Base-by-base conservation (phyloP, 2,113 vertebrate species). In the Daphoenositta chrysoptera region DNA sequence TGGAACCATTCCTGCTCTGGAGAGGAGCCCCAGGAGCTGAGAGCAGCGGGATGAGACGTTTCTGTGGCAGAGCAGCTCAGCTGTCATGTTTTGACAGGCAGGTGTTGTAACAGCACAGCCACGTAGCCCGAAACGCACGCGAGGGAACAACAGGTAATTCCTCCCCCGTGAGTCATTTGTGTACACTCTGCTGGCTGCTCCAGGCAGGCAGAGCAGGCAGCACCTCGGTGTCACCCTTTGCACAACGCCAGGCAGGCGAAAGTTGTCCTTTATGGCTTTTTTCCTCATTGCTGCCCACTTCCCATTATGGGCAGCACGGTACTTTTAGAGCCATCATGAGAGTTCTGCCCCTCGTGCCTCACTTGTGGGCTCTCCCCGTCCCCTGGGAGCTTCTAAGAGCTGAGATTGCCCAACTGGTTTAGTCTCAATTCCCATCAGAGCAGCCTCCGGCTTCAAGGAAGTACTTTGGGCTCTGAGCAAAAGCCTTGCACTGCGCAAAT, bases 31-130 rank as follows among this genome's bases (percentile, higher is more conserved):
- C n/a, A n/a, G n/a, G n/a, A n/a, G n/a, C n/a, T n/a, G 9, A 64
- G 87, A 57, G 18, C 0, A 1, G 22, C 0, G 3, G 40, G 76
- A 35, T 33, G 65, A 94, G 87, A 13, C 1, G 3, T 61, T 87
- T 30, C 57, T 57, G 89, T 11, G 35, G 89, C 80, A 31, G 22
- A 83, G 85, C 75, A 37, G 87, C 89, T 89, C 87, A n/a, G 93
- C 88, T 63, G 76, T 90, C 90, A 5, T 88, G 92, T 91, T 96
- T 90, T 96, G 96, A 95, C 94, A 96, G 90, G 94, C 92, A 90
- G 92, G 93, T 86, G 94, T 75, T 92, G 88, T 83, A 93, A 90
- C 44, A 94, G 68, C 28, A 53, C 68, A 53, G 90, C 94, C 96
- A 93, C 76, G 31, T 37, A 66, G 93, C 85, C 76, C 20, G 14